Evolutionary conservation across 2,113 vertebrate species (phyloP).

Genomic region (Ptyas mucosa): DNA sequence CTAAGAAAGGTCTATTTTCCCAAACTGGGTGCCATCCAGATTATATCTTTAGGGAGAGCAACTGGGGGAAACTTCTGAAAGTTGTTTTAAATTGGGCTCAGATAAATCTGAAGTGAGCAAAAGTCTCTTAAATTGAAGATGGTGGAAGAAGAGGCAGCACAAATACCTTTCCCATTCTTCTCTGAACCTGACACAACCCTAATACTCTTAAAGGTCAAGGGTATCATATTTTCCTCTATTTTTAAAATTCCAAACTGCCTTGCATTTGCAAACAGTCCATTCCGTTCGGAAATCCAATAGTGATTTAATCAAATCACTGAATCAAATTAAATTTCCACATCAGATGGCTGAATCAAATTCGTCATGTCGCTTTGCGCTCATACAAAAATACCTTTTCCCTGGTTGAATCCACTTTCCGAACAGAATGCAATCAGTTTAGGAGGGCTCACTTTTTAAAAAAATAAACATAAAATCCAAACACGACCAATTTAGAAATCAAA

Average conservation of each 20-base stretch:
- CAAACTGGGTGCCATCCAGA: neutral
- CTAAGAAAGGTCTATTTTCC: neutral
- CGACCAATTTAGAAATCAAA: neutral
- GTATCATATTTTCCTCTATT: neutral
- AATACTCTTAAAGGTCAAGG: neutral
- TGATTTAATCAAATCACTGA: neutral
- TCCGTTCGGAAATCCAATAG: neutral
- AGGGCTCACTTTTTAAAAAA: neutral
- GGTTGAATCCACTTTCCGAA: neutral
- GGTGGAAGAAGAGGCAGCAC: neutral
- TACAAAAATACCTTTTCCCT: neutral
- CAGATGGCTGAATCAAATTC: neutral
- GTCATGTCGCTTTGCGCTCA: neutral
- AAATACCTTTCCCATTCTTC: neutral
- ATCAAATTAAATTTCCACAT: neutral
- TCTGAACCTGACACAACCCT: neutral
- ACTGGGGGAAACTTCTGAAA: neutral
- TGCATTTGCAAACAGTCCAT: neutral
- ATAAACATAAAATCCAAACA: neutral
- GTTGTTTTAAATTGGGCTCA: neutral
- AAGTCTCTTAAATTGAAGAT: neutral
- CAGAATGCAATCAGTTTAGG: neutral
- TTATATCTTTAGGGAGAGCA: neutral
- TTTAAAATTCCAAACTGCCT: neutral
- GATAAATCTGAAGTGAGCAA: neutral